Percentiles rank a stretch among this genome's conserved stretches.
Evolutionary conservation across 2,113 vertebrate genomes (phyloP).

Genomic region (Anarhynchus alexandrinus): DNA sequence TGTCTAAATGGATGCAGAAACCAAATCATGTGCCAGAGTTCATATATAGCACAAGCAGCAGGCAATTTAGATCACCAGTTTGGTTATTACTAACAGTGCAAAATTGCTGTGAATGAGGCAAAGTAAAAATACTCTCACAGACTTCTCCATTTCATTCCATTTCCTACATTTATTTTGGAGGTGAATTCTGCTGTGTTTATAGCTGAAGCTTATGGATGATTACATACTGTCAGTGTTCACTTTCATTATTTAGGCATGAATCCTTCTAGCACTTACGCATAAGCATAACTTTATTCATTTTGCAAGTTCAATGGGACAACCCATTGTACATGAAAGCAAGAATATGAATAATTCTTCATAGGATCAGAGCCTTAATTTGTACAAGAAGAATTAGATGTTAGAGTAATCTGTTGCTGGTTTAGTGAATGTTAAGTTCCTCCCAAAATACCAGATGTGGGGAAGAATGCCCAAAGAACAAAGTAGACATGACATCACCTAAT

Average conservation of each 20-base stretch:
- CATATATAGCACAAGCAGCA: not conserved
- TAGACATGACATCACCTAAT: slow-evolving; percentile 37
- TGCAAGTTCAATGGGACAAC: not conserved
- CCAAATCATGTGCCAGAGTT: not conserved
- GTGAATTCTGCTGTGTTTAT: slow-evolving; percentile 22
- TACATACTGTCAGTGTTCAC: not conserved
- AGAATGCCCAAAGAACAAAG: slow-evolving; percentile 31
- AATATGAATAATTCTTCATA: not conserved
- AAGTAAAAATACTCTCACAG: slow-evolving; percentile 13
- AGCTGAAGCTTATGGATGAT: slow-evolving; percentile 5
- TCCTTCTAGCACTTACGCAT: not conserved
- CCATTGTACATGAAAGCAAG: slow-evolving; percentile 10
- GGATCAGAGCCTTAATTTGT: not conserved
- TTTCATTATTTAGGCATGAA: slow-evolving; percentile 23
- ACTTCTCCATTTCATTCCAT: not conserved
- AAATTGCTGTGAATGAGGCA: slow-evolving; percentile 15
- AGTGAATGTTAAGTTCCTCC: not conserved
- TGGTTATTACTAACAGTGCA: not conserved
- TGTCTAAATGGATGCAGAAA: slow-evolving; percentile 20
- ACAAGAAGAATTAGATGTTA: slow-evolving; percentile 13
- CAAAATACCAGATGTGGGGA: slow-evolving; percentile 35
- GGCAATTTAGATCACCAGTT: not conserved
- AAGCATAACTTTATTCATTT: slow-evolving; percentile 6
- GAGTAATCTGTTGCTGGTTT: not conserved
- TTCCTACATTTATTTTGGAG: slow-evolving; percentile 34